phyloP scores from a whole-genome alignment of 2,113 vertebrate genomes.

The Chaenogobius annularis region DNA sequence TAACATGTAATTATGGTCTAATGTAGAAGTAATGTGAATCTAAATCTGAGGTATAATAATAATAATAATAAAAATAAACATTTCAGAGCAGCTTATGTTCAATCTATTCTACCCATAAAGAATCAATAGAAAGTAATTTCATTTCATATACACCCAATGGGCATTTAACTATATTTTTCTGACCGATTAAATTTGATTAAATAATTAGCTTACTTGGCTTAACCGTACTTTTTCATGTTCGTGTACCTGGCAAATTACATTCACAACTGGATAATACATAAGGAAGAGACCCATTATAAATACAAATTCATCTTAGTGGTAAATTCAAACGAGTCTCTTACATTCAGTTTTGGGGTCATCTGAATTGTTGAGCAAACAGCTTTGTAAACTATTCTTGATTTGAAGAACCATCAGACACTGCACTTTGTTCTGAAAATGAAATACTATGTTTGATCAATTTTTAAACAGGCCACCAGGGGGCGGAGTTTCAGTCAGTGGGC shows the following conservation, averaged over 20 bases:
- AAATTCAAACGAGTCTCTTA: constrained; percentile 1
- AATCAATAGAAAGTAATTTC: not conserved
- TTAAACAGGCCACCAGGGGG: constrained; percentile 49
- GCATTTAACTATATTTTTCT: not conserved
- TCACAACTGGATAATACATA: not conserved
- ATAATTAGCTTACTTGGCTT: not conserved
- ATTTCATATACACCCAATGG: not conserved
- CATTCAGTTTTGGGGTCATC: not conserved
- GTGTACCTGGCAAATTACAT: not conserved
- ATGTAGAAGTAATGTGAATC: not conserved
- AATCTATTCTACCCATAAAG: constrained; percentile 4
- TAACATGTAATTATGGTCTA: constrained; percentile 28
- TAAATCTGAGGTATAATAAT: constrained; percentile 56
- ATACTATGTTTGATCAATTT: constrained; percentile 32
- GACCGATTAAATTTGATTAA: not conserved
- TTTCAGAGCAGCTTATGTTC: constrained; percentile 9
- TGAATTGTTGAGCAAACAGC: not conserved
- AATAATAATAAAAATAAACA: constrained; percentile 32
- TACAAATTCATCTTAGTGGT: constrained; percentile 1
- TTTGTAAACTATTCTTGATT: constrained; percentile 76
- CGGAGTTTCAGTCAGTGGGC: constrained; percentile 46
- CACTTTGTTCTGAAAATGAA: constrained; percentile 1
- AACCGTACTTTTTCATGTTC: not conserved
- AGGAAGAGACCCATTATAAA: not conserved
- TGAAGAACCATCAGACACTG: constrained; percentile 50